A percentile compares a stretch with the other conserved stretches of the same genome.
phyloP scores from a whole-genome alignment of 2,113 vertebrate species.

The Sitta europaea region DNA sequence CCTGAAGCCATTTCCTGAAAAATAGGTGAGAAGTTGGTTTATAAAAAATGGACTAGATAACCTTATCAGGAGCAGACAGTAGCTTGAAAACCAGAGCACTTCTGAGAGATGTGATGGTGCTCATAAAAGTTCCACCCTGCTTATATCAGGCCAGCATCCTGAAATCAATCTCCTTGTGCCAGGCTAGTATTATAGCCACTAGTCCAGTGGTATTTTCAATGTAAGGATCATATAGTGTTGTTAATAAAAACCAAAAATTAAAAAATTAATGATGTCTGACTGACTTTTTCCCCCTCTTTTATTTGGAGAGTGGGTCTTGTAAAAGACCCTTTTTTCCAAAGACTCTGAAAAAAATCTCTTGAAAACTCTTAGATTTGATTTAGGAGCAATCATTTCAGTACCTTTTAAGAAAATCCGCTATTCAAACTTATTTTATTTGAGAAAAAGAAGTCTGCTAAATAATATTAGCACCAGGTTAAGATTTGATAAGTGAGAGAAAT shows the following conservation, averaged over 20 bases:
- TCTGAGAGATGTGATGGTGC: not conserved
- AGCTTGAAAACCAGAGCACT: not conserved
- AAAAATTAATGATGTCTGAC: not conserved
- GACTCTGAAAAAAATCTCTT: not conserved
- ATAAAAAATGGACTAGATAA: not conserved
- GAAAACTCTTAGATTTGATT: not conserved
- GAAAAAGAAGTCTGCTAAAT: not conserved
- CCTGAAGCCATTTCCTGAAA: not conserved
- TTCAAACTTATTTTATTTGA: not conserved
- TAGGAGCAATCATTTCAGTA: not conserved
- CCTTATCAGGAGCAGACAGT: not conserved
- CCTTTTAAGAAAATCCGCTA: not conserved
- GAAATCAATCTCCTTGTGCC: not conserved
- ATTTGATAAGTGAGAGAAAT: not conserved
- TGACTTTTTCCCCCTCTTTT: rapidly evolving
- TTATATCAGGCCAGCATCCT: not conserved
- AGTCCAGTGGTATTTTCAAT: not conserved
- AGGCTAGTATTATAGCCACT: not conserved
- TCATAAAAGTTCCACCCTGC: not conserved
- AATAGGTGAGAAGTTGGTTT: not conserved
- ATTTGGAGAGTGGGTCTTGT: too few relatives aligned
- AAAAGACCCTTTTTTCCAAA: not conserved
- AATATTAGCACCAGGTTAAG: not conserved
- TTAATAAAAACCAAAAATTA: not conserved
- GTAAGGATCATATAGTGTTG: rapidly evolving